Evolutionary conservation across 2,888 invertebrate species (phyloP).

Genomic region (Eulithis prunata): DNA sequence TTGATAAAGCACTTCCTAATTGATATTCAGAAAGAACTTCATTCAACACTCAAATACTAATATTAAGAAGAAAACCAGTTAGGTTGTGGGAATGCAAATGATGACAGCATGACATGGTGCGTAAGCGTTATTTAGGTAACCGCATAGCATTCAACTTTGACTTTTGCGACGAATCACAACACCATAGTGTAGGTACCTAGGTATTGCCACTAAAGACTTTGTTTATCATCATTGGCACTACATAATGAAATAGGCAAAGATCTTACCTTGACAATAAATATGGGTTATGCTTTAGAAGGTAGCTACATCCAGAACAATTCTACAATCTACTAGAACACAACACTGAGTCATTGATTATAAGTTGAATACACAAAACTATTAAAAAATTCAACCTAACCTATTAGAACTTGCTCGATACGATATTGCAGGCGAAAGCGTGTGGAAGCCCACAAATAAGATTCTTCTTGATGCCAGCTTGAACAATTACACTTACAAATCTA

Average conservation of each 20-base stretch:
- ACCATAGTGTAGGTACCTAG: too few species aligned
- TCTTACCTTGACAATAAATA: conserved; percentile 12
- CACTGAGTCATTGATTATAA: conserved; percentile 7
- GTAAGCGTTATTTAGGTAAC: too few species aligned
- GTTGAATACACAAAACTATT: conserved; percentile 22
- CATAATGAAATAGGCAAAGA: neutral
- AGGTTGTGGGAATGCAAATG: too few species aligned
- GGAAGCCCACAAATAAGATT: conserved; percentile 65
- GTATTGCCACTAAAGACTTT: too few species aligned
- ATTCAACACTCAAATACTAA: too few species aligned
- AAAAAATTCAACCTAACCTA: conserved; percentile 64
- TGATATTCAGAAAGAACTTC: too few species aligned
- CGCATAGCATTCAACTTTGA: too few species aligned
- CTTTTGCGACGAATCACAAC: too few species aligned
- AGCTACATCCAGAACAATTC: conserved; percentile 7
- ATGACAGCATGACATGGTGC: too few species aligned
- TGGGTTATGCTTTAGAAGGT: neutral
- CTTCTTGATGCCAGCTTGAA: conserved; percentile 79
- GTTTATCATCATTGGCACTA: too few species aligned
- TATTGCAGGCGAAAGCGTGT: conserved; percentile 63
- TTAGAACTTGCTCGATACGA: conserved; percentile 55
- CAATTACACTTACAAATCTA: conserved; percentile 38
- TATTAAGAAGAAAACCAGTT: too few species aligned
- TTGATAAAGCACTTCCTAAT: too few species aligned
- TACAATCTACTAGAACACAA: conserved; percentile 1